Conservation (phyloP, 2,113 vertebrate genomes). For the Phalacrocorax aristotelis region DNA sequence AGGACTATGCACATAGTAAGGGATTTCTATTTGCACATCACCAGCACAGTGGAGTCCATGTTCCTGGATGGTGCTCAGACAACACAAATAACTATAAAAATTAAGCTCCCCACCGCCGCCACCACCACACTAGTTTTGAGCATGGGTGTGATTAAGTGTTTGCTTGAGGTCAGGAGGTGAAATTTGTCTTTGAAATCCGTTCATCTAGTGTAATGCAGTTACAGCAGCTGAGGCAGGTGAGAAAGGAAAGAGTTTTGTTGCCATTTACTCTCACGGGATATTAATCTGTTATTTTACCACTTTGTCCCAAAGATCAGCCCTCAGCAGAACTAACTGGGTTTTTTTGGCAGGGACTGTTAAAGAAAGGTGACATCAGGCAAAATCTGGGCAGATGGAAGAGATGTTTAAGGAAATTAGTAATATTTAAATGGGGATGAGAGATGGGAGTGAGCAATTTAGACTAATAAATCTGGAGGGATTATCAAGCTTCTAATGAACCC, state of each 20-base stretch:
- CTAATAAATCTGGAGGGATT: conserved; percentile 78
- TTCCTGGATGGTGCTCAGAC: background rate
- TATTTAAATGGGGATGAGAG: conserved; percentile 58
- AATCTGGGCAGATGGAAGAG: conserved; percentile 59
- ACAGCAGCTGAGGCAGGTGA: conserved; percentile 2
- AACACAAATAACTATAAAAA: background rate
- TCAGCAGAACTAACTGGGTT: background rate
- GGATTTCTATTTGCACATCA: background rate
- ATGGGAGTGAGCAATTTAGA: conserved; percentile 56
- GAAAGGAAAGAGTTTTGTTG: background rate
- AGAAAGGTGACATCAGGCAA: conserved; percentile 52
- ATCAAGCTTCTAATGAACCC: conserved; percentile 73
- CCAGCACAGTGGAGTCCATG: background rate
- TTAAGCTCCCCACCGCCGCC: background rate
- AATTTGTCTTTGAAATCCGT: background rate
- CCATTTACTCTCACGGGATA: background rate
- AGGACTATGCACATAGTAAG: accelerated
- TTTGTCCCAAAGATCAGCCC: background rate
- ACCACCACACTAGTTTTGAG: background rate
- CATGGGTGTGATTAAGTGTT: background rate
- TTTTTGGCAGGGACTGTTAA: conserved; percentile 17
- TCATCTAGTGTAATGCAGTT: background rate
- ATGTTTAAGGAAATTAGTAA: conserved; percentile 57
- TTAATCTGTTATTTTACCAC: background rate
- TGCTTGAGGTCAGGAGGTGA: background rate